Conservation (phyloP, 2,888 invertebrate genomes). For the Calameuta filiformis region DNA sequence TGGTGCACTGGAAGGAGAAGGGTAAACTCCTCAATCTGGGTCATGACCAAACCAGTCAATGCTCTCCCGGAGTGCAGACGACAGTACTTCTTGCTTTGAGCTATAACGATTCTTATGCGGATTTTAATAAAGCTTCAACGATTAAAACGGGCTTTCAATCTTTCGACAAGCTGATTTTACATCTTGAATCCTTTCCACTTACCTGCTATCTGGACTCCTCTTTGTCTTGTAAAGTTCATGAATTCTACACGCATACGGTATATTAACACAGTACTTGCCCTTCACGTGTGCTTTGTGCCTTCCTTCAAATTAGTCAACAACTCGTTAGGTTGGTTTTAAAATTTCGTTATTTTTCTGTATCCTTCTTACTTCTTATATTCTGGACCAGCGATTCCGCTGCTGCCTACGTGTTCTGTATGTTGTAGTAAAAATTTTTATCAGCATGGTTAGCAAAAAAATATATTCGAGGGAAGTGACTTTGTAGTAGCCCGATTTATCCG, state of each 20-base stretch:
- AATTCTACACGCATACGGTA: neutral
- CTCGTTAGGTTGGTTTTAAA: neutral
- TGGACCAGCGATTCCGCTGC: neutral
- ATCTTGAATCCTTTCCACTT: neutral
- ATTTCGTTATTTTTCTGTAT: neutral
- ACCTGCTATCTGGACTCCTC: neutral
- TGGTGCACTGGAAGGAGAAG: conserved; percentile 22
- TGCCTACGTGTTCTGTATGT: neutral
- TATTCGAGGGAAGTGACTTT: neutral
- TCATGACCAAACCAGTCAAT: conserved; percentile 40
- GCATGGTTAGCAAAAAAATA: neutral
- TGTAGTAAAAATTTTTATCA: neutral
- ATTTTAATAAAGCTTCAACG: neutral
- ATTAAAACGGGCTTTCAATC: neutral
- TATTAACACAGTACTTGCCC: neutral
- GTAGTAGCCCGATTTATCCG: neutral
- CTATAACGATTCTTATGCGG: neutral
- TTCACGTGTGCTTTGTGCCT: neutral
- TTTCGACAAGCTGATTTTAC: neutral
- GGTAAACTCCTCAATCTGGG: conserved; percentile 36
- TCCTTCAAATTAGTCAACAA: neutral
- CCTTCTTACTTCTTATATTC: neutral
- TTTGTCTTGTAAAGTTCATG: neutral
- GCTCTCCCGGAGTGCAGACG: conserved; percentile 23
- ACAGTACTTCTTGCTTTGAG: conserved; percentile 2